Base-by-base conservation (phyloP, 2,797 vertebrate genomes). In the Potorous gilbertii region DNA sequence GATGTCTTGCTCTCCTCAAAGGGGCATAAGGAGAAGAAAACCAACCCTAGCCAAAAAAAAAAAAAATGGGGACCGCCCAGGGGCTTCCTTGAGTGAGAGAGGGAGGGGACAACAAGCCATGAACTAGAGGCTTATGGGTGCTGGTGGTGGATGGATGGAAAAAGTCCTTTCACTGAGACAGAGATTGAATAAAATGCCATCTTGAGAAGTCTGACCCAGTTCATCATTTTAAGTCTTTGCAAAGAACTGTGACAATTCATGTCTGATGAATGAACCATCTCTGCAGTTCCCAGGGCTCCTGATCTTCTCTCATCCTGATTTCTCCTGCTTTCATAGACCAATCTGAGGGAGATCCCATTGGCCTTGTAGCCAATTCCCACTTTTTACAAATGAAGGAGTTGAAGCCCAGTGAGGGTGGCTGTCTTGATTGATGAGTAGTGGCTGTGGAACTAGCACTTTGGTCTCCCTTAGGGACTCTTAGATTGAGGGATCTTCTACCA, bases 1-100 rank as follows among this genome's bases (percentile, higher is more conserved):
- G 98, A 97, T 97, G 97, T 97, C 96, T 97, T 98, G 96, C 97
- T 97, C 91, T 96, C 0, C 21, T 91, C 94, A 94, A 93, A 91
- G 91, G 91, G 91, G 54, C 89, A 54, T 91, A 66, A 74, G 62
- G n/a, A 97, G 95, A 95, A 91, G 92, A 95, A 97, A 95, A 95
- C 92, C 94, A 97, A 93, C 93, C 87, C 91, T 89, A 96, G 96
- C 93, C 92, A 89, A 94, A 90, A 93, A 94, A 90, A 93, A 56
- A 56, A 31, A 59, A 59, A 59, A 11, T 12, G 97, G 55, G 95
- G 59, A 90, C 93, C 93, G 95, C 95, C 96, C 93, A 94, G 0
- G 1, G 50, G 31, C 40, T 92, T 89, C 94, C 91, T 92, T 21
- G 31, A 94, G 74, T 40, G 52, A 95, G 55, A 74, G 62, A 95